Evolutionary conservation across 2,797 vertebrate genomes (phyloP), one percentile per base, ranked within the genome.

Genomic region (Pogonophryne albipinna): DNA sequence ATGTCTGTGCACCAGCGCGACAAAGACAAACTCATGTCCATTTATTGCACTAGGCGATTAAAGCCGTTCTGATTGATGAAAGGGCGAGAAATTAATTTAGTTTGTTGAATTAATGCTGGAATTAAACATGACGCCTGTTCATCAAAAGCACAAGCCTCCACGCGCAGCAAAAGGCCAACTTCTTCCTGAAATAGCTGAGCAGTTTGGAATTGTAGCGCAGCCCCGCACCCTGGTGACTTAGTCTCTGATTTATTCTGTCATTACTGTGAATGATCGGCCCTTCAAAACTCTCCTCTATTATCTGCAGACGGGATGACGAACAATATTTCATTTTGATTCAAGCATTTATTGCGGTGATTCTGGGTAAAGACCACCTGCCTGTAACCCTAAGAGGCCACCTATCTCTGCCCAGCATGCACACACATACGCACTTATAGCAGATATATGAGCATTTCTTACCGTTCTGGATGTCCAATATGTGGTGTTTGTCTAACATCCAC

Each of bases 401-500:
- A 88, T 86, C 90, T 89, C 80, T 45, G 56, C 82, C 80, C 65
- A 16, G 13, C 61, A 79, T 11, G 15, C 31, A 14, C 58, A 55
- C 73, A 51, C 65, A 56, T 14, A 47, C 58, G 68, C 59, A 50
- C 42, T 20, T 2, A 17, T 4, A 5, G 63, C 9, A 46, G 41
- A 74, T 20, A 44, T 34, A 59, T 0, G 61, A 61, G 58, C 20
- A 1, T 57, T 49, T 80, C 95, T 95, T 94, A 98, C 98, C 97
- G 2, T 97, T 99, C 89, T 98, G 97, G 52, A 99, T 93, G 74
- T 99, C 98, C 91, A 99, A 31, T 2, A 98, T 91, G 52, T 99
- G 98, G 82, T 99, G 98, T 51, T 98, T 99, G 88, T 99, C 97
- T 75, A 99, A 41, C 0, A 96, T 98, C 98, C 98, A 99, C 3